Conservation (phyloP, 2,797 vertebrate genomes). For the Austrolebias charrua region DNA sequence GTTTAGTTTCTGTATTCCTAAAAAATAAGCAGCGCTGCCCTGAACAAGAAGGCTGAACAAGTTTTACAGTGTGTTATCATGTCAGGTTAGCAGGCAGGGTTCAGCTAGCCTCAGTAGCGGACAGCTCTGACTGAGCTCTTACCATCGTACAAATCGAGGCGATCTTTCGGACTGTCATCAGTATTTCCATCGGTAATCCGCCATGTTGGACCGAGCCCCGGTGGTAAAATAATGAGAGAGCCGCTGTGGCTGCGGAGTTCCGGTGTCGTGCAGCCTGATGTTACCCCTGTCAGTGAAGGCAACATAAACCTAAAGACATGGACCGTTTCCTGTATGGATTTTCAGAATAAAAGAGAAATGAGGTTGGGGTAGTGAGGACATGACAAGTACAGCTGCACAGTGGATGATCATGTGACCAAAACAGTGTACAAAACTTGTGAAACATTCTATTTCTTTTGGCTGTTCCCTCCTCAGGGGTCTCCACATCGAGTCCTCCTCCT, state of each 20-base stretch:
- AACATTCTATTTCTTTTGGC: no score
- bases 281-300: conserved; percentile 4
- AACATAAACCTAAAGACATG: accelerated
- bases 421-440: no score
- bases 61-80: conserved; percentile 50
- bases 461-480: no score
- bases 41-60: conserved; percentile 24
- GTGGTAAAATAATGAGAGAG: conserved; percentile 78
- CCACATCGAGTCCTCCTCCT: no score
- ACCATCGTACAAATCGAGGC: conserved; percentile 98
- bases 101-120: not conserved
- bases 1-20: accelerated
- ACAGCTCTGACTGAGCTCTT: conserved; percentile 26
- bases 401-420: no score
- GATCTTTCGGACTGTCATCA: conserved; percentile 96
- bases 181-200: conserved; percentile 89
- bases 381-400: no score
- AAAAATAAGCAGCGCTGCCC: accelerated
- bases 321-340: accelerated
- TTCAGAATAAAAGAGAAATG: conserved; percentile 34
- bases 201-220: conserved; percentile 87
- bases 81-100: conserved; percentile 46
- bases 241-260: conserved; percentile 77
- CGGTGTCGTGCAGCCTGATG: conserved; percentile 25
- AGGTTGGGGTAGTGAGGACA: not conserved